These are phyloP conservation scores for Archivesica marissinica DNA, from an alignment of 1,140 invertebrate genomes.

Conservation along the genomic window DNA sequence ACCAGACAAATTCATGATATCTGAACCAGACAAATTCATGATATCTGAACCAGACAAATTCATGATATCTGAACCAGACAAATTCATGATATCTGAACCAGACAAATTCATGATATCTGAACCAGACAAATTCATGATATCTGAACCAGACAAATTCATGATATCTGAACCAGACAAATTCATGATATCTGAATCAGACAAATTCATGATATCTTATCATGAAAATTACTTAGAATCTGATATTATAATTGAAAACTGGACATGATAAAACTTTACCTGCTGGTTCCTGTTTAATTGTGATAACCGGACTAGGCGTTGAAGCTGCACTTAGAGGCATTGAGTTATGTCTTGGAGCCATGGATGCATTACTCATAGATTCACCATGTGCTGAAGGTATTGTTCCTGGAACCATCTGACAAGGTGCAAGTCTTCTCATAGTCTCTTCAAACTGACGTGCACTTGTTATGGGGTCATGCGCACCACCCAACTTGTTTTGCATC, in stretches of 20 bases:
- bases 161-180: too few relatives aligned
- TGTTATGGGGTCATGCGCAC: neutral
- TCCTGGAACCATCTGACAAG: neutral
- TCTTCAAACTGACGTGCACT: slow-evolving; percentile 12
- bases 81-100: too few relatives aligned
- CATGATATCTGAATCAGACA: too few relatives aligned
- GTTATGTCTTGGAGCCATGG: neutral
- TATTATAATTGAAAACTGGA: neutral
- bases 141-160: too few relatives aligned
- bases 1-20: too few relatives aligned
- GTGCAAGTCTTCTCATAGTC: slow-evolving; percentile 27
- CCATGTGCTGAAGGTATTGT: neutral
- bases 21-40: too few relatives aligned
- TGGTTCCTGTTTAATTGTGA: slow-evolving; percentile 28
- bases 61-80: too few relatives aligned
- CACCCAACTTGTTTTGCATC: neutral
- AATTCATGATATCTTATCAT: too few relatives aligned
- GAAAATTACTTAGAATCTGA: too few relatives aligned
- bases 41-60: too few relatives aligned
- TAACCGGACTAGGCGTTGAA: neutral
- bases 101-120: too few relatives aligned
- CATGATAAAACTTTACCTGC: neutral
- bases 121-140: too few relatives aligned
- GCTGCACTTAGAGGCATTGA: neutral
- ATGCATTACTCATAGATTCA: neutral